Percentiles rank a stretch among this genome's conserved stretches.
Conservation (phyloP, 23 tunicate genomes). For the Halocynthia roretzi region DNA sequence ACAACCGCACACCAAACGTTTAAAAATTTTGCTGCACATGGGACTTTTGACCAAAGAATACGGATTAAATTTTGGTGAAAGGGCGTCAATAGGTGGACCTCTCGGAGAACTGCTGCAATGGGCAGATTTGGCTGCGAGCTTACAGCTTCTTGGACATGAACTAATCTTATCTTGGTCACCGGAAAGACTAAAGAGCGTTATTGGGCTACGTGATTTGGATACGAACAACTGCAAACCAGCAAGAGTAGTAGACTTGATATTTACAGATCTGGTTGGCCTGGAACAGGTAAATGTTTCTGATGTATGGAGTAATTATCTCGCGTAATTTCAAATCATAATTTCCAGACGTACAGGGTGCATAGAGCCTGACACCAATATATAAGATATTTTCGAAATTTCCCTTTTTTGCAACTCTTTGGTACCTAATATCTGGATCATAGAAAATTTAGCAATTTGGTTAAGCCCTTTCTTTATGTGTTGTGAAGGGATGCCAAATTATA, state of each 20-base stretch:
- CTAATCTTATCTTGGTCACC: conserved; percentile 84
- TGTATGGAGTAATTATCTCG: background rate
- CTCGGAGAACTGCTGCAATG: conserved; percentile 95
- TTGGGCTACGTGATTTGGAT: conserved; percentile 4
- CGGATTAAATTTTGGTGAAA: conserved; percentile 71
- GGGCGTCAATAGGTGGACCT: conserved; percentile 78
- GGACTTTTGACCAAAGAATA: conserved; percentile 70
- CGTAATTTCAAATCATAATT: background rate
- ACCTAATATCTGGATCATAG: too few relatives aligned
- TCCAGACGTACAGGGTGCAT: background rate
- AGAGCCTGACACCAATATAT: background rate
- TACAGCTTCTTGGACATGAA: conserved; percentile 78
- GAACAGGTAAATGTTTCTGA: conserved; percentile 36
- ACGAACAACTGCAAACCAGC: conserved; percentile 35
- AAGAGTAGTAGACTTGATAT: conserved; percentile 62
- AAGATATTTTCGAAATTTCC: too few relatives aligned
- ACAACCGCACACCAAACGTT: conserved; percentile 6
- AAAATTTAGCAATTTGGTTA: too few relatives aligned
- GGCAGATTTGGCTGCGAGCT: conserved; percentile 61
- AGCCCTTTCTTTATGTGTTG: too few relatives aligned
- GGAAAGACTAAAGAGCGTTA: conserved; percentile 36
- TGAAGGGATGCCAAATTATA: too few relatives aligned
- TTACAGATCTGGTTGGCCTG: conserved; percentile 71
- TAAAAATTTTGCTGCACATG: conserved; percentile 69
- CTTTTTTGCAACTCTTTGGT: too few relatives aligned